Evolutionary conservation across 1,140 invertebrate species (phyloP).

Genomic region (Lethrus apterus): DNA sequence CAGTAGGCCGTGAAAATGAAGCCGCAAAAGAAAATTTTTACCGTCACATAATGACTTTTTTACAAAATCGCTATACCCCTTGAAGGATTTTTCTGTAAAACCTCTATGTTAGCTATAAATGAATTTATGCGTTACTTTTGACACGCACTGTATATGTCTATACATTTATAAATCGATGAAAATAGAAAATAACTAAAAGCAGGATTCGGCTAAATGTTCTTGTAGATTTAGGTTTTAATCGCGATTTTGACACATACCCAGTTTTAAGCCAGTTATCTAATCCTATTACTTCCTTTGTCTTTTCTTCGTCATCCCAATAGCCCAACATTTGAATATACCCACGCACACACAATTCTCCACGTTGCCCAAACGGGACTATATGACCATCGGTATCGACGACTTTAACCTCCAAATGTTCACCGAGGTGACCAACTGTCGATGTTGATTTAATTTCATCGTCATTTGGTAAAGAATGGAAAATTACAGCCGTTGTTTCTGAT

Average conservation of each 20-base stretch:
- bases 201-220: too few species aligned
- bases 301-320: constrained; percentile 81
- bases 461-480: constrained; percentile 57
- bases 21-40: too few species aligned
- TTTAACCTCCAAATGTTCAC: constrained; percentile 73
- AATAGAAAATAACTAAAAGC: too few species aligned
- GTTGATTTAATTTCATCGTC: constrained; percentile 61
- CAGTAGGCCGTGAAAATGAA: too few species aligned
- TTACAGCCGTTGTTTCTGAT: constrained; percentile 76
- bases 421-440: constrained; percentile 68
- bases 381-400: constrained; percentile 62
- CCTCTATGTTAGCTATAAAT: too few species aligned
- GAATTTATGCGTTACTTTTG: too few species aligned
- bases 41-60: too few species aligned
- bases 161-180: too few species aligned
- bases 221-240: too few species aligned
- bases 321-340: constrained; percentile 76
- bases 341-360: constrained; percentile 77
- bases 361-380: constrained; percentile 63
- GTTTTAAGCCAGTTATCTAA: constrained; percentile 79
- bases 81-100: too few species aligned
- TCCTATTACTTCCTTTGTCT: constrained; percentile 66
- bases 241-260: constrained; percentile 63
- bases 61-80: too few species aligned
- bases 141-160: too few species aligned